phyloP scores from a whole-genome alignment of 2,113 vertebrate species.

The Pao palembangensis region DNA sequence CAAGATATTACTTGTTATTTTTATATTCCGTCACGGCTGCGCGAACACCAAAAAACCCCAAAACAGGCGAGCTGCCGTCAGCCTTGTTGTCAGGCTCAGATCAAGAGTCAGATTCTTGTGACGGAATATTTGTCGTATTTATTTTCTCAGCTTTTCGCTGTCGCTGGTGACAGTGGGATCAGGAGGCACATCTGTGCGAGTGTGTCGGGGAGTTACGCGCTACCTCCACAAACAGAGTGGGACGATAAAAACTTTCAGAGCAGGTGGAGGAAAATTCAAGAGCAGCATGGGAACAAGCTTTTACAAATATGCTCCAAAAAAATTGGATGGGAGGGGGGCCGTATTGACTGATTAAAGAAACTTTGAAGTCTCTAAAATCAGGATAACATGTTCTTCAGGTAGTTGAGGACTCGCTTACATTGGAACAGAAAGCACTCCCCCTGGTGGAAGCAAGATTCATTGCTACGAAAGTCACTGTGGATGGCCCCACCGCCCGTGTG shows the following conservation, averaged over 20 bases:
- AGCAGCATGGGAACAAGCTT: constrained; percentile 27
- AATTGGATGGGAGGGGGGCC: background rate
- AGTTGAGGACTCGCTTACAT: constrained; percentile 38
- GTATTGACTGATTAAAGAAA: constrained; percentile 43
- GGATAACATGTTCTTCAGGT: constrained; percentile 35
- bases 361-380: constrained; percentile 47
- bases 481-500: constrained; percentile 15
- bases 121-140: constrained; percentile 64
- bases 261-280: constrained; percentile 21
- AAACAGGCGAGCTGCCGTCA: constrained; percentile 57
- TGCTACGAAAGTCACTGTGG: constrained; percentile 19
- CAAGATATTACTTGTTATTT: constrained; percentile 64
- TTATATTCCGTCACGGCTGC: constrained; percentile 50
- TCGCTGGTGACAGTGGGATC: constrained; percentile 56
- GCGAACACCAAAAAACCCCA: constrained; percentile 34
- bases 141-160: constrained; percentile 51
- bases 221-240: constrained; percentile 37
- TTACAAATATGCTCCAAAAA: constrained; percentile 3
- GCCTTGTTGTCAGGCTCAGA: constrained; percentile 49
- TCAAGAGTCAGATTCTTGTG: constrained; percentile 59
- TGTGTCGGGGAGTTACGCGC: constrained; percentile 44
- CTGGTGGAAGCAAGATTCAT: constrained; percentile 55
- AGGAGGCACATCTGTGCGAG: constrained; percentile 51
- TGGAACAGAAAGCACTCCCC: constrained; percentile 62
- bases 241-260: constrained; percentile 43